Percentiles rank a stretch among this genome's conserved stretches.
These are phyloP conservation scores for Atta colombica DNA, from an alignment of 1,140 invertebrate species.

Conservation along the genomic window DNA sequence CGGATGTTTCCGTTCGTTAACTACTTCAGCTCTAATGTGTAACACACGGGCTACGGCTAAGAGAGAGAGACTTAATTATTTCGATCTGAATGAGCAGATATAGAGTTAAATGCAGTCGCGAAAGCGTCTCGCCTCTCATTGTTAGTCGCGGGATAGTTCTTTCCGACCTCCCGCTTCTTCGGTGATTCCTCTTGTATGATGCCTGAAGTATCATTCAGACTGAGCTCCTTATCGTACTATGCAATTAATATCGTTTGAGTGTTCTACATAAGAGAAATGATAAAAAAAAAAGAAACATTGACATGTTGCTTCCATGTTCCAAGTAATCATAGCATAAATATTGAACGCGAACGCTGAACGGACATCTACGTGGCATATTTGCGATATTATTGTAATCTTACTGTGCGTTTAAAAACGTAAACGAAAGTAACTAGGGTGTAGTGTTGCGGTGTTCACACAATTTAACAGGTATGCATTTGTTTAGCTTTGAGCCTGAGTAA, in stretches of 20 bases:
- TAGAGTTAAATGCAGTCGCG: constrained; percentile 33
- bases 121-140: constrained; percentile 18
- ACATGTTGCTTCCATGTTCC: constrained; percentile 66
- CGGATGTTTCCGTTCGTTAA: constrained; percentile 40
- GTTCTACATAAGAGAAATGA: constrained; percentile 31
- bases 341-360: constrained; percentile 19
- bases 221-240: constrained; percentile 43
- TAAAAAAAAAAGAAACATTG: constrained; percentile 34
- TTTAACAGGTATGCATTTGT: constrained; percentile 49
- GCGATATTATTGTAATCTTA: constrained; percentile 47
- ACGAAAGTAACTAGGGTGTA: constrained; percentile 61
- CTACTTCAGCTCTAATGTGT: constrained; percentile 55
- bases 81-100: constrained; percentile 37
- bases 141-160: not conserved
- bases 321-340: constrained; percentile 59
- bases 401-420: constrained; percentile 54
- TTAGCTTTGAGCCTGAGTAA: constrained; percentile 58
- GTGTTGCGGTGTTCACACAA: constrained; percentile 43
- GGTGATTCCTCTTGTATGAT: constrained; percentile 36
- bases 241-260: constrained; percentile 59
- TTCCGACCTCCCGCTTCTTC: not conserved
- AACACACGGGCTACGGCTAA: constrained; percentile 52
- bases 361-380: constrained; percentile 9
- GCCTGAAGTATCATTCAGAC: constrained; percentile 47
- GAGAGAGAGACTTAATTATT: constrained; percentile 42